Evolutionary conservation across 2,113 vertebrate genomes (phyloP).

Genomic region (Pimephales promelas): DNA sequence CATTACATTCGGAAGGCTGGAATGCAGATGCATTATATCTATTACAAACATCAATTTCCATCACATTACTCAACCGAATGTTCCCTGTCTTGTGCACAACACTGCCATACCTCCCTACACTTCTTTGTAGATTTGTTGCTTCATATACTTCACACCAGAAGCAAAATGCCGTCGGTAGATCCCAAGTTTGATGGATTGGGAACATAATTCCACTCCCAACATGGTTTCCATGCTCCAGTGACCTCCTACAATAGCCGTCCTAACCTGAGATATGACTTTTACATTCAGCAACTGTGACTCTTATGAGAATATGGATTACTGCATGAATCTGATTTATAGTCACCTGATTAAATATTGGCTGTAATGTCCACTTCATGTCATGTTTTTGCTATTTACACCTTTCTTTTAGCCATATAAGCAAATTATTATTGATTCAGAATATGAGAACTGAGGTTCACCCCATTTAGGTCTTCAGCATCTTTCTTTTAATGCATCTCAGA

Average conservation of each 20-base stretch:
- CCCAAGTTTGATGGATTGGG: conserved; percentile 13
- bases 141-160: neutral
- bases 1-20: conserved; percentile 19
- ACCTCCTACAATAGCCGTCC: conserved; percentile 17
- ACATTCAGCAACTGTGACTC: conserved; percentile 8
- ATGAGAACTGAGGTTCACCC: conserved; percentile 31
- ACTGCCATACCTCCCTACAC: neutral
- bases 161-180: neutral
- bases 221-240: conserved; percentile 31
- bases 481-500: neutral
- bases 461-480: neutral
- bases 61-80: conserved; percentile 30
- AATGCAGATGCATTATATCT: conserved; percentile 24
- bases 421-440: conserved; percentile 57
- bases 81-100: conserved; percentile 15
- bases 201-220: conserved; percentile 33
- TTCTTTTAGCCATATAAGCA: conserved; percentile 39
- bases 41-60: conserved; percentile 34
- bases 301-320: conserved; percentile 43
- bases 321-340: conserved; percentile 45
- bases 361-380: conserved; percentile 46
- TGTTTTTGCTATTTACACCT: conserved; percentile 44
- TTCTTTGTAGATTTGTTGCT: conserved; percentile 26
- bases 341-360: conserved; percentile 14
- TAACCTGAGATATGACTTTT: conserved; percentile 10